Conservation (phyloP, 2,888 invertebrate genomes). For the Tipula lateralis region DNA sequence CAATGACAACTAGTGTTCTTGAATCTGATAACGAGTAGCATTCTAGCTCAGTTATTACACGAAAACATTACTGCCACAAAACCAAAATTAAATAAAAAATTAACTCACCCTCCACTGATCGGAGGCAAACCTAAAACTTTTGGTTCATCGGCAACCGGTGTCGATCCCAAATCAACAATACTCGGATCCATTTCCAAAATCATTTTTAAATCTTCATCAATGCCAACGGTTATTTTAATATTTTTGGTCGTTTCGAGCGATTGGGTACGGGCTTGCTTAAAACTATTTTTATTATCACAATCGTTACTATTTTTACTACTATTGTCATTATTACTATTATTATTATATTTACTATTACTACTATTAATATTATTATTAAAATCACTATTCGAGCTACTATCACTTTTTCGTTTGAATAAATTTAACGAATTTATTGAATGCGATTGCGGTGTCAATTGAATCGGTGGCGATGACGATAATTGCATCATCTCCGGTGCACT, state of each 20-base stretch:
- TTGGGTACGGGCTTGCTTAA: neutral
- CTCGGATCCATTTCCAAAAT: conserved; percentile 59
- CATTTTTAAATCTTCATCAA: conserved; percentile 58
- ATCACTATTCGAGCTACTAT: neutral
- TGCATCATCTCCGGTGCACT: conserved; percentile 26
- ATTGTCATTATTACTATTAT: neutral
- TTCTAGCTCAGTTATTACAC: no score
- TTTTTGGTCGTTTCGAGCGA: conserved; percentile 38
- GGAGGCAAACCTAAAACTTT: conserved; percentile 43
- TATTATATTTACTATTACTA: neutral
- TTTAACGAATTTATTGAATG: conserved; percentile 20
- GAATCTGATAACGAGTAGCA: no score
- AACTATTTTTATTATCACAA: neutral
- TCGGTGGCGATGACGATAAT: neutral
- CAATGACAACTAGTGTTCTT: no score
- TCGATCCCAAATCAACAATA: conserved; percentile 52
- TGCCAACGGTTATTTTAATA: conserved; percentile 53
- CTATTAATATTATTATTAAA: neutral
- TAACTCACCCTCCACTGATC: conserved; percentile 45
- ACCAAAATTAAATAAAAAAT: neutral
- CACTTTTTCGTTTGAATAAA: neutral
- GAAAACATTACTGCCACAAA: no score
- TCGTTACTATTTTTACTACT: conserved; percentile 28
- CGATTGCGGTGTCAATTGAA: neutral
- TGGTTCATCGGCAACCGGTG: conserved; percentile 39